These are phyloP conservation scores for Sipha maydis DNA, from an alignment of 2,888 invertebrate species.

Conservation along the genomic window DNA sequence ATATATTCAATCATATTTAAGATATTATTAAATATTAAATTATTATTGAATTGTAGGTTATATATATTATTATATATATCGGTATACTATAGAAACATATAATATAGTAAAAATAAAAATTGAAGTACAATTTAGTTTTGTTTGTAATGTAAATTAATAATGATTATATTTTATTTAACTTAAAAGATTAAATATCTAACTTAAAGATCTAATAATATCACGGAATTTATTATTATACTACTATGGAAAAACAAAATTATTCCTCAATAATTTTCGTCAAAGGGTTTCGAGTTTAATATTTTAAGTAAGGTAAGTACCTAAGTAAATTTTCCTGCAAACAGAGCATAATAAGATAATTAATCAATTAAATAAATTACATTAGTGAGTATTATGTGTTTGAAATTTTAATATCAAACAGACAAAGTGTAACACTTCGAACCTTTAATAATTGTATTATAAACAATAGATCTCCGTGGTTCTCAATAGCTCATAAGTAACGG, in stretches of 20 bases:
- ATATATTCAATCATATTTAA: no score
- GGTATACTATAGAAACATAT: no score
- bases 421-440: background rate
- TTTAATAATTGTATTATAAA: no score
- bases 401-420: background rate
- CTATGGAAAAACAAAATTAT: background rate
- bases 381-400: background rate
- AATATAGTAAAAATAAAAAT: background rate
- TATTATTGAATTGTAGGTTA: no score
- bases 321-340: background rate
- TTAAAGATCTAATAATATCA: background rate
- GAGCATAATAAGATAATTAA: background rate
- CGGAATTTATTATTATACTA: background rate
- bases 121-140: background rate
- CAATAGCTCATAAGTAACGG: no score
- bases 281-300: background rate
- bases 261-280: background rate
- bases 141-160: background rate
- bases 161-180: background rate
- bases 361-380: background rate
- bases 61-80: no score
- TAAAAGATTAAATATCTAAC: background rate
- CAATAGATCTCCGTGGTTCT: background rate
- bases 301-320: no score
- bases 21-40: no score